Conservation (phyloP, 2,113 vertebrate species). For the Sapajus apella region DNA sequence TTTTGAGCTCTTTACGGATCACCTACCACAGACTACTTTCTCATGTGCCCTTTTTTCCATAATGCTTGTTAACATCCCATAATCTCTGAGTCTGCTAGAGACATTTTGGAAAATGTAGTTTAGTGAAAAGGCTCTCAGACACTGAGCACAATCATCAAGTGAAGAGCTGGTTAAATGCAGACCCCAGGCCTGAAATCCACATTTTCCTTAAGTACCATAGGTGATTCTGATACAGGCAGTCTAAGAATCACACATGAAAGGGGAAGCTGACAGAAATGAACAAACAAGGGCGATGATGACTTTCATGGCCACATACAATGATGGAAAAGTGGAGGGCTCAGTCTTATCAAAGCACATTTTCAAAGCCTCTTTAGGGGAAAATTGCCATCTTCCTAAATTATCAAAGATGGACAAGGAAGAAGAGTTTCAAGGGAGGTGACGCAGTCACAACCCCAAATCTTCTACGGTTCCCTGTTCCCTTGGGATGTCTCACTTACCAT, state of each 20-base stretch:
- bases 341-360: neutral
- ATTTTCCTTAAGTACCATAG: neutral
- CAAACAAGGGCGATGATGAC: neutral
- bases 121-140: neutral
- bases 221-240: neutral
- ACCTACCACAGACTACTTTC: neutral
- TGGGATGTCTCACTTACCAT: neutral
- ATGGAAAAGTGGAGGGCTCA: neutral
- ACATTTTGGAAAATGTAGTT: neutral
- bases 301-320: neutral
- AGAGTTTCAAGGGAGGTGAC: neutral
- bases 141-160: neutral
- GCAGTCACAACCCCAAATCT: neutral
- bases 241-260: neutral
- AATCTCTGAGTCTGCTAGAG: neutral
- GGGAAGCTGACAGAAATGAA: neutral
- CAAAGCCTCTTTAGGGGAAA: neutral
- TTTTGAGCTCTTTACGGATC: neutral
- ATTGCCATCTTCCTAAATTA: neutral
- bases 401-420: neutral
- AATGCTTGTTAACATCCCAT: neutral
- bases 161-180: neutral
- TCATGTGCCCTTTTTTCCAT: neutral
- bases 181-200: neutral
- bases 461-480: neutral